These are phyloP conservation scores for Trinorchestia longiramus DNA, from an alignment of 1,140 invertebrate species.

Conservation along the genomic window DNA sequence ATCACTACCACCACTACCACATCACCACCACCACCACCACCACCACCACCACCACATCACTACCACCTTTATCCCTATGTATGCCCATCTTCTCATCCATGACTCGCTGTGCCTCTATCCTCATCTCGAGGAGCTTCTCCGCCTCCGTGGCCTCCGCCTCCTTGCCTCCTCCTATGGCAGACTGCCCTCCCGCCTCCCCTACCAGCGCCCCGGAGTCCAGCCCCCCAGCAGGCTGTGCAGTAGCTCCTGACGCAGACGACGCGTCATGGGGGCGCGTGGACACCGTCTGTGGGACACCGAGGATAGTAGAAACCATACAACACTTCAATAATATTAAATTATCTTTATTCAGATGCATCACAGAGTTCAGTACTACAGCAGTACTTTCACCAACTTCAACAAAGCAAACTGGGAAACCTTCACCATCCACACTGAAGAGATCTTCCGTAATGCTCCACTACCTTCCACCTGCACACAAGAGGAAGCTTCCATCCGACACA, in stretches of 20 bases:
- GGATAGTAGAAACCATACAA: too few species aligned
- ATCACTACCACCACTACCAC: not conserved
- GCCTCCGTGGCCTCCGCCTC: not conserved
- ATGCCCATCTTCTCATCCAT: conserved; percentile 70
- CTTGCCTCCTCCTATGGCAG: conserved; percentile 30
- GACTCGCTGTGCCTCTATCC: conserved; percentile 69
- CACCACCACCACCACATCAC: not conserved
- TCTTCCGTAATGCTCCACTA: too few species aligned
- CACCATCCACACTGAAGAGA: too few species aligned
- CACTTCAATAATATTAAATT: too few species aligned
- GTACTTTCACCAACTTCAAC: too few species aligned
- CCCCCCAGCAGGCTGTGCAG: conserved; percentile 35
- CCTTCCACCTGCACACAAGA: too few species aligned
- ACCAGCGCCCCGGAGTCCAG: conserved; percentile 18
- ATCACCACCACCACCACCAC: not conserved
- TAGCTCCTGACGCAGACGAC: conserved; percentile 55
- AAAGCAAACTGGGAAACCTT: too few species aligned
- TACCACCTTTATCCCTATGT: conserved; percentile 57
- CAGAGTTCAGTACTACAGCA: too few species aligned
- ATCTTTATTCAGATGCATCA: too few species aligned
- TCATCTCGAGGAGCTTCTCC: conserved; percentile 64
- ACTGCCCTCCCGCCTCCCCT: not conserved
- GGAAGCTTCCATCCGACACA: too few species aligned
- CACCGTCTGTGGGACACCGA: too few species aligned
- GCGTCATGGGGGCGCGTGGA: conserved; percentile 30